Percentiles rank a stretch among this genome's conserved stretches.
phyloP scores from a whole-genome alignment of 1,140 invertebrate genomes.

The Zaprionus inermis region DNA sequence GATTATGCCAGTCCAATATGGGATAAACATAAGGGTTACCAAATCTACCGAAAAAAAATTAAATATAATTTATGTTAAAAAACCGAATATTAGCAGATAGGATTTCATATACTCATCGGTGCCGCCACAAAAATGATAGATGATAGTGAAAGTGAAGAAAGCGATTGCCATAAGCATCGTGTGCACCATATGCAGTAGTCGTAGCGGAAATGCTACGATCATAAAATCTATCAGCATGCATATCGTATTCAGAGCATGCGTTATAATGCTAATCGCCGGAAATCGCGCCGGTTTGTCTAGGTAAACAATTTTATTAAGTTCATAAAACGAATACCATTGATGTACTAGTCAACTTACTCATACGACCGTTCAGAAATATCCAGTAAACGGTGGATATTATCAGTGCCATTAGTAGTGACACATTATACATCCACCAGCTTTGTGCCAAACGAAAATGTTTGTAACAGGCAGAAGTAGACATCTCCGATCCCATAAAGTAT shows the following conservation, averaged over 20 bases:
- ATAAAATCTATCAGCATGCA: slow-evolving; percentile 90
- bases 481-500: no score
- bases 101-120: slow-evolving; percentile 86
- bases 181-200: slow-evolving; percentile 89
- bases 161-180: slow-evolving; percentile 86
- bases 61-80: not conserved
- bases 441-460: no score
- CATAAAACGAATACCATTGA: not conserved
- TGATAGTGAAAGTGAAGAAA: slow-evolving; percentile 89
- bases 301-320: not conserved
- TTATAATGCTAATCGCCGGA: slow-evolving; percentile 87
- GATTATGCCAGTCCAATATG: slow-evolving; percentile 88
- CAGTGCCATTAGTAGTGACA: slow-evolving; percentile 85
- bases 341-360: slow-evolving; percentile 66
- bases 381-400: slow-evolving; percentile 88
- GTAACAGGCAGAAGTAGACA: no score
- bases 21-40: slow-evolving; percentile 88
- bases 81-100: slow-evolving; percentile 6
- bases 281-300: slow-evolving; percentile 73
- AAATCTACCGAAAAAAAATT: slow-evolving; percentile 81
- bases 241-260: slow-evolving; percentile 90
- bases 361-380: slow-evolving; percentile 86
- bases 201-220: slow-evolving; percentile 88
- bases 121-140: slow-evolving; percentile 90
- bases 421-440: slow-evolving; percentile 86